phyloP scores from a whole-genome alignment of 2,888 invertebrate species.

The Drosophila imparisetae region DNA sequence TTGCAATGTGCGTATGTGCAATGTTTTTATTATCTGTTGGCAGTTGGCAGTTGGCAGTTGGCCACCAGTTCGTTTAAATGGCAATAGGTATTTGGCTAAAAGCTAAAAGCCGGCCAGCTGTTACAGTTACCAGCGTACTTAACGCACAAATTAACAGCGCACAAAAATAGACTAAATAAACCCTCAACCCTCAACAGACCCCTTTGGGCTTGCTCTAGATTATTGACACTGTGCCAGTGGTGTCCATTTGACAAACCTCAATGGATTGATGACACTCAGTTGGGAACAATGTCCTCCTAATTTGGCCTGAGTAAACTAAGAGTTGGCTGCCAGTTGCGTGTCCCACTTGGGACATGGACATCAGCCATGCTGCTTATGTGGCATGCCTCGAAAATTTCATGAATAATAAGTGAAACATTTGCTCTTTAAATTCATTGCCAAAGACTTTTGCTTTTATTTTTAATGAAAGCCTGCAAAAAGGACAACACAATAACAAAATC shows the following conservation, averaged over 20 bases:
- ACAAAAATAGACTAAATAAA: slow-evolving; percentile 60
- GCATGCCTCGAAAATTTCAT: slow-evolving; percentile 24
- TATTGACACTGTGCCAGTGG: slow-evolving; percentile 58
- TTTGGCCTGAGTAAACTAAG: slow-evolving; percentile 61
- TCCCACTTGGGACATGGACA: slow-evolving; percentile 5
- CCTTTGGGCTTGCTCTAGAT: slow-evolving; percentile 2
- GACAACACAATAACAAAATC: neutral
- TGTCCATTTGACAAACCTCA: slow-evolving; percentile 57
- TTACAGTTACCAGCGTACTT: slow-evolving; percentile 67
- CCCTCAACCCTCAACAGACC: neutral
- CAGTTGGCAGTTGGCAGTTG: slow-evolving; percentile 3
- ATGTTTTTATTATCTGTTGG: slow-evolving; percentile 39
- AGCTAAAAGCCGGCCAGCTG: slow-evolving; percentile 46
- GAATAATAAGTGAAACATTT: slow-evolving; percentile 45
- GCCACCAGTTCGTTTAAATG: slow-evolving; percentile 36
- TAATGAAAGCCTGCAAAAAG: neutral
- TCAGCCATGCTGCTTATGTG: slow-evolving; percentile 44
- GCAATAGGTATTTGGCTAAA: slow-evolving; percentile 11
- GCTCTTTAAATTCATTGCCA: slow-evolving; percentile 16
- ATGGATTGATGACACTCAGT: slow-evolving; percentile 55
- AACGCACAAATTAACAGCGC: slow-evolving; percentile 67
- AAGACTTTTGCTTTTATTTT: neutral
- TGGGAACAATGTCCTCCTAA: slow-evolving; percentile 27
- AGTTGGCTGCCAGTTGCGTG: slow-evolving; percentile 11
- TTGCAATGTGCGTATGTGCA: slow-evolving; percentile 56